A percentile compares a stretch with the other conserved stretches of the same genome.
Evolutionary conservation across 1,140 invertebrate species (phyloP).

Genomic region (Drosophila kanapiae): DNA sequence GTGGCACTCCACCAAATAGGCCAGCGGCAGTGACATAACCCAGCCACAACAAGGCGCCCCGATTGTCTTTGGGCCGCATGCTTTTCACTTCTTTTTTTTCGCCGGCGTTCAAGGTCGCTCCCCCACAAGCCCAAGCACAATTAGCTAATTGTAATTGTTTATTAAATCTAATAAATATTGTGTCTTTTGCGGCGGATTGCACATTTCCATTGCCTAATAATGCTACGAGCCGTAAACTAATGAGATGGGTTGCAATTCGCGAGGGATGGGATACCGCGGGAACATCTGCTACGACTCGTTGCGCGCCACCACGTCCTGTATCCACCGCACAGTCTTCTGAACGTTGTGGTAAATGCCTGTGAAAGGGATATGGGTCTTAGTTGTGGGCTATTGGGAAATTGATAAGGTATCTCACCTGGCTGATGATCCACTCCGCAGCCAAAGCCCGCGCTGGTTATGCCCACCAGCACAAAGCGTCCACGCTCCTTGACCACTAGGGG

Average conservation of each 20-base stretch:
- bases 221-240: conserved; percentile 72
- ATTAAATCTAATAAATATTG: conserved; percentile 74
- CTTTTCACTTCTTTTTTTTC: conserved; percentile 33
- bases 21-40: conserved; percentile 75
- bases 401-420: conserved; percentile 82
- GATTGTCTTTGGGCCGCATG: conserved; percentile 50
- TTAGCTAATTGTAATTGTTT: conserved; percentile 62
- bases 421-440: conserved; percentile 94
- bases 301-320: conserved; percentile 86
- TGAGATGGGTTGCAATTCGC: conserved; percentile 69
- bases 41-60: conserved; percentile 26
- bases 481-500: conserved; percentile 89
- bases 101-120: conserved; percentile 62
- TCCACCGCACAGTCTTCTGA: conserved; percentile 90
- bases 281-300: conserved; percentile 55
- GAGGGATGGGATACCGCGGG: neutral
- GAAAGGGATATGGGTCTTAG: fast-evolving
- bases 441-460: conserved; percentile 94
- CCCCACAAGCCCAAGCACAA: conserved; percentile 18
- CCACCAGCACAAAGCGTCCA: conserved; percentile 91
- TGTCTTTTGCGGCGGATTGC: conserved; percentile 55
- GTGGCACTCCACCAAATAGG: conserved; percentile 74
- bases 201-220: conserved; percentile 78
- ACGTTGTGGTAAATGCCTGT: conserved; percentile 94
- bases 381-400: too few species aligned